Conservation (phyloP, 1,140 invertebrate genomes). For the Platyscapa corneri region DNA sequence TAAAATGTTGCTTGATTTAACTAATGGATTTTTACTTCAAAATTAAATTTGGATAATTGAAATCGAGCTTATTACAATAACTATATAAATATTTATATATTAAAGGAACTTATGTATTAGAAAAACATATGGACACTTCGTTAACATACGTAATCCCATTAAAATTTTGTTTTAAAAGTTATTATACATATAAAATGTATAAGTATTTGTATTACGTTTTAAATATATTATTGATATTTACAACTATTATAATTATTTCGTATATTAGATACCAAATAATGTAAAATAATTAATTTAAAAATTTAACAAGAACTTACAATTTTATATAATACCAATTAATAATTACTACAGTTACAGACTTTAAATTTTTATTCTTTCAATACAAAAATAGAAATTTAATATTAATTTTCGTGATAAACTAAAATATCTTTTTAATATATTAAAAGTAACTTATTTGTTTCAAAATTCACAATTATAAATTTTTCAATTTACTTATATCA, state of each 20-base stretch:
- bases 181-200: background rate
- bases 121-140: background rate
- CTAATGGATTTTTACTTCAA: conserved; percentile 17
- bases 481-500: background rate
- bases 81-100: background rate
- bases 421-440: conserved; percentile 15
- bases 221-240: background rate
- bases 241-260: background rate
- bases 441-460: background rate
- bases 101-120: too few species aligned
- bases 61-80: conserved; percentile 14
- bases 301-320: too few species aligned
- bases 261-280: background rate
- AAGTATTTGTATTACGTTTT: conserved; percentile 14
- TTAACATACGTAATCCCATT: background rate
- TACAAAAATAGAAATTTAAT: conserved; percentile 34
- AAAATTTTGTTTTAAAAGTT: background rate
- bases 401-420: background rate
- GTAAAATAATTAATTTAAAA: background rate
- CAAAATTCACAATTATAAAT: background rate
- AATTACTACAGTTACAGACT: background rate
- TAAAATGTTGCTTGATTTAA: conserved; percentile 40
- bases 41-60: conserved; percentile 3
- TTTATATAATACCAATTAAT: background rate
- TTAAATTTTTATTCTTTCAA: background rate